Conservation (phyloP, 2,113 vertebrate species). For the Corythoichthys intestinalis region DNA sequence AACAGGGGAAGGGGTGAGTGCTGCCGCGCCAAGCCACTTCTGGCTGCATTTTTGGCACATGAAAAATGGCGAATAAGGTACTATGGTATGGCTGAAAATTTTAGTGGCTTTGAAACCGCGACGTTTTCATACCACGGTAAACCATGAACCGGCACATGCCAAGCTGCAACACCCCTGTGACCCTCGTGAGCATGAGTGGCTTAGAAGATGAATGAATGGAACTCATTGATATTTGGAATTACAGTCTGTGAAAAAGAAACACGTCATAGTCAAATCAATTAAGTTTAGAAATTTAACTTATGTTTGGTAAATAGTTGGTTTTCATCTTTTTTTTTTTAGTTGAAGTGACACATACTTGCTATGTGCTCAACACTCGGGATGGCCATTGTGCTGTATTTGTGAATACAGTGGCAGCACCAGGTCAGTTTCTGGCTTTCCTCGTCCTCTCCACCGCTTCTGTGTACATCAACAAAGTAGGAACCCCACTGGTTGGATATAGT, state of each 20-base stretch:
- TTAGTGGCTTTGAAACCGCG: no score
- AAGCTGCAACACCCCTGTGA: no score
- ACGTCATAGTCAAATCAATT: not conserved
- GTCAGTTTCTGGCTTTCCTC: conserved; percentile 76
- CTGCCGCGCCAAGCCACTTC: no score
- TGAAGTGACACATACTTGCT: conserved; percentile 76
- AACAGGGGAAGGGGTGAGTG: no score
- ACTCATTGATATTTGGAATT: no score
- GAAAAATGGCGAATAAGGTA: no score
- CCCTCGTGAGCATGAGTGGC: no score
- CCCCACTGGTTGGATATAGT: conserved; percentile 86
- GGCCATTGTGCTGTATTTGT: conserved; percentile 88
- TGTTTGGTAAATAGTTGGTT: not conserved
- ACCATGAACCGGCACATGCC: no score
- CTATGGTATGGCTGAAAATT: no score
- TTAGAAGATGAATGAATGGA: no score
- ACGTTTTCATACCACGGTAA: no score
- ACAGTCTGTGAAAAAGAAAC: not conserved
- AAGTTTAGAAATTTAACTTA: not conserved
- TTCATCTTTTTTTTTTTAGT: not conserved
- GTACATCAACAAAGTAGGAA: conserved; percentile 85
- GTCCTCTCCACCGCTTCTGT: conserved; percentile 65
- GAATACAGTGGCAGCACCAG: conserved; percentile 87
- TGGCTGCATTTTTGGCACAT: no score
- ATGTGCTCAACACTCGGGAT: conserved; percentile 91